Conservation (phyloP, 2,113 vertebrate species). For the Pterocles orientalis region DNA sequence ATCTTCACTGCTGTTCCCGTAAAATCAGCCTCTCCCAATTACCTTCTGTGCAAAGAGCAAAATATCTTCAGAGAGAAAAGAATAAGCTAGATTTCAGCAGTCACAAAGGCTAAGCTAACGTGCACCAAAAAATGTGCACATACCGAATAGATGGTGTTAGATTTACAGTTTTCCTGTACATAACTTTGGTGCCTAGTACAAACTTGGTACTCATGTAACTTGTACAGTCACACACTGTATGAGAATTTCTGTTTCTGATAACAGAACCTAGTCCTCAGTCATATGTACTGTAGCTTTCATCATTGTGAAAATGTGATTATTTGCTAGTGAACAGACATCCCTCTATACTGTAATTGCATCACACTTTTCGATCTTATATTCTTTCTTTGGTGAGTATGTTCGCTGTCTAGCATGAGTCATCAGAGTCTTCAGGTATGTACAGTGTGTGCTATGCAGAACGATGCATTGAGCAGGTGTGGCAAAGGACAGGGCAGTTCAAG, state of each 20-base stretch:
- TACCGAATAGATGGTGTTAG: neutral
- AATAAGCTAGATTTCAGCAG: neutral
- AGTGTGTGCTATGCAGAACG: neutral
- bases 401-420: neutral
- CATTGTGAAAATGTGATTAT: neutral
- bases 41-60: neutral
- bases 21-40: conserved; percentile 29
- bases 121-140: neutral
- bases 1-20: neutral
- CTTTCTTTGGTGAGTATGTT: neutral
- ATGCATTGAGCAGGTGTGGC: conserved; percentile 35
- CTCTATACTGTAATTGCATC: neutral
- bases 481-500: conserved; percentile 30
- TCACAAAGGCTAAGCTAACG: neutral
- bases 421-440: neutral
- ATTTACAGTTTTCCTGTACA: neutral
- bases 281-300: neutral
- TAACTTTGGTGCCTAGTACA: neutral
- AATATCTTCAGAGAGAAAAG: neutral
- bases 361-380: neutral
- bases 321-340: neutral
- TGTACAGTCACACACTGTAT: neutral
- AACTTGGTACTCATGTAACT: neutral
- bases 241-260: neutral
- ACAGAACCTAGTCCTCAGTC: neutral